Percentiles rank a stretch among this genome's conserved stretches.
These are phyloP conservation scores for Hyalella azteca DNA, from an alignment of 2,888 invertebrate genomes.

Conservation along the genomic window DNA sequence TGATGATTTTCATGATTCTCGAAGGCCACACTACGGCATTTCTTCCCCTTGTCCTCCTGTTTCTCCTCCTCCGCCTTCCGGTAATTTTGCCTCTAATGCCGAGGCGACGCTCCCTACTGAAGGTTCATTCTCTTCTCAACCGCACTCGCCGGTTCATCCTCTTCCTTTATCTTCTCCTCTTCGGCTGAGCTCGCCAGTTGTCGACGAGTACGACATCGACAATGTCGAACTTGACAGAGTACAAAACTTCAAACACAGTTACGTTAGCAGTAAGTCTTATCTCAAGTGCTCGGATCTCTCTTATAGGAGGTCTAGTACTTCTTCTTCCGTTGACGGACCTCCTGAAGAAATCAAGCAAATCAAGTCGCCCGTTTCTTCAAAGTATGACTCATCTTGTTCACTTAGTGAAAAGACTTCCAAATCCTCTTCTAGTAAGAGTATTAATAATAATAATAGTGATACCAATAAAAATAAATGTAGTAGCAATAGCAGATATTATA, in stretches of 20 bases:
- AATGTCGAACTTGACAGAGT: conserved; percentile 34
- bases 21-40: not conserved
- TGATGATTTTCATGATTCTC: not conserved
- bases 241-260: conserved; percentile 36
- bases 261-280: conserved; percentile 35
- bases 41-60: not conserved
- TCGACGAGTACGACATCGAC: conserved; percentile 36
- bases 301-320: conserved; percentile 4
- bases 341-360: not conserved
- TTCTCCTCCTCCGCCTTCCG: not conserved
- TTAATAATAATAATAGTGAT: conserved; percentile 27
- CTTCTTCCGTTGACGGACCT: not conserved
- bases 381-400: conserved; percentile 1
- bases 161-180: conserved; percentile 31
- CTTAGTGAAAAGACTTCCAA: conserved; percentile 28
- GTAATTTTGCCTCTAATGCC: not conserved
- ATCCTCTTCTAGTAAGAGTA: conserved; percentile 24
- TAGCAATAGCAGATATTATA: conserved; percentile 8
- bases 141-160: not conserved
- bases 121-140: not conserved
- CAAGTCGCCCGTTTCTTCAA: not conserved
- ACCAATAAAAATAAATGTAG: conserved; percentile 28
- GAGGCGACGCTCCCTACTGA: too few species aligned
- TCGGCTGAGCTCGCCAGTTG: not conserved
- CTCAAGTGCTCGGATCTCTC: conserved; percentile 22